phyloP scores from a whole-genome alignment of 1,140 invertebrate species.

The Temnothorax nylanderi region DNA sequence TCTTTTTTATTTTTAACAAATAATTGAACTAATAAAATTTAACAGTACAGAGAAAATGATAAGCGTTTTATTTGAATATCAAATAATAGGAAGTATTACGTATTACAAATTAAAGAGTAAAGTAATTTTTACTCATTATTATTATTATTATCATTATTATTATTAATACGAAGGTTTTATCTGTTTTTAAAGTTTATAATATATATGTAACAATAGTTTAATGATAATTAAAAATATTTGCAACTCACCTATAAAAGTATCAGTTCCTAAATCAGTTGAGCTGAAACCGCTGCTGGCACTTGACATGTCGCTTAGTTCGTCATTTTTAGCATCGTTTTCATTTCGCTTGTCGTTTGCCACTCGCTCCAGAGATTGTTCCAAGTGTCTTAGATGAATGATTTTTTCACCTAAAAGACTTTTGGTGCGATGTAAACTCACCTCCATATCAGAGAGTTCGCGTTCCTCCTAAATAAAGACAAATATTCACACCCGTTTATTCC shows the following conservation, averaged over 20 bases:
- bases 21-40: background rate
- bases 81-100: background rate
- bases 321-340: slow-evolving; percentile 84
- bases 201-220: background rate
- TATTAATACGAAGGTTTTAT: background rate
- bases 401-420: slow-evolving; percentile 92
- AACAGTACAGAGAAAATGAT: background rate
- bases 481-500: background rate
- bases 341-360: slow-evolving; percentile 84
- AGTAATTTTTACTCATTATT: background rate
- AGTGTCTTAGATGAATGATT: slow-evolving; percentile 90
- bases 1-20: background rate
- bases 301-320: slow-evolving; percentile 88
- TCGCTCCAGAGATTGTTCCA: slow-evolving; percentile 90
- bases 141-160: background rate
- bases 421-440: slow-evolving; percentile 92
- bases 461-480: slow-evolving; percentile 87
- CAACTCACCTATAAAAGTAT: slow-evolving; percentile 84
- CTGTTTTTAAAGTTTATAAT: background rate
- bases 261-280: slow-evolving; percentile 89
- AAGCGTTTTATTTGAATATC: background rate
- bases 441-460: slow-evolving; percentile 92
- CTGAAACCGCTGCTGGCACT: slow-evolving; percentile 90
- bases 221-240: background rate
- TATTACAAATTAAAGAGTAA: background rate